These are phyloP conservation scores for Acanthopleura granulata DNA, from an alignment of 2,888 invertebrate genomes.

Conservation along the genomic window DNA sequence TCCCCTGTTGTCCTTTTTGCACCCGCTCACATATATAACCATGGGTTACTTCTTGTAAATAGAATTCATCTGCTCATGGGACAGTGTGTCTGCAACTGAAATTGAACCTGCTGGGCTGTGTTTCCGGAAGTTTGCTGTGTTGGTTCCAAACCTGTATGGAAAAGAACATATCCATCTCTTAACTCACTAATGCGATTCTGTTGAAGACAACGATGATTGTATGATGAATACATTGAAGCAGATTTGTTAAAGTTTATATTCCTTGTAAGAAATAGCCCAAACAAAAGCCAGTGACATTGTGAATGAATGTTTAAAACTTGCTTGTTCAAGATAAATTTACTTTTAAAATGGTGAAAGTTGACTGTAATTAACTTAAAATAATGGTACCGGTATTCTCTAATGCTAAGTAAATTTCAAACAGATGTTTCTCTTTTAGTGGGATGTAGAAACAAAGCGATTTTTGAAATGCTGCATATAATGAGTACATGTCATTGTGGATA, in stretches of 20 bases:
- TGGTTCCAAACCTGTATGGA: slow-evolving; percentile 6
- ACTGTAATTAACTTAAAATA: too few relatives aligned
- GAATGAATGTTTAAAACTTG: too few relatives aligned
- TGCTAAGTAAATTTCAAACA: background rate
- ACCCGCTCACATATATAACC: background rate
- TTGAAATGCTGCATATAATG: too few relatives aligned
- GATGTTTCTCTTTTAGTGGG: background rate
- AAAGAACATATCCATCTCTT: slow-evolving; percentile 12
- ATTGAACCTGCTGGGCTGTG: background rate
- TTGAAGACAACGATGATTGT: too few relatives aligned
- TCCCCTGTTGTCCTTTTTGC: slow-evolving; percentile 9
- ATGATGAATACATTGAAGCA: too few relatives aligned
- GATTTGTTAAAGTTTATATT: too few relatives aligned
- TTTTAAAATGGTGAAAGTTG: too few relatives aligned
- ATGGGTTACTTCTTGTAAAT: slow-evolving; percentile 7
- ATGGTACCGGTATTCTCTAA: background rate
- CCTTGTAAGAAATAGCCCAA: too few relatives aligned
- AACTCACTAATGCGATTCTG: background rate
- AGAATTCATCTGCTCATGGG: background rate
- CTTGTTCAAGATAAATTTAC: too few relatives aligned
- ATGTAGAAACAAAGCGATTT: too few relatives aligned
- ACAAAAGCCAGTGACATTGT: too few relatives aligned
- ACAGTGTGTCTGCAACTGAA: background rate
- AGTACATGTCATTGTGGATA: too few relatives aligned
- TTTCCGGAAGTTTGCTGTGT: background rate